phyloP scores from a whole-genome alignment of 2,797 vertebrate genomes.

The Poeciliopsis presidionis region DNA sequence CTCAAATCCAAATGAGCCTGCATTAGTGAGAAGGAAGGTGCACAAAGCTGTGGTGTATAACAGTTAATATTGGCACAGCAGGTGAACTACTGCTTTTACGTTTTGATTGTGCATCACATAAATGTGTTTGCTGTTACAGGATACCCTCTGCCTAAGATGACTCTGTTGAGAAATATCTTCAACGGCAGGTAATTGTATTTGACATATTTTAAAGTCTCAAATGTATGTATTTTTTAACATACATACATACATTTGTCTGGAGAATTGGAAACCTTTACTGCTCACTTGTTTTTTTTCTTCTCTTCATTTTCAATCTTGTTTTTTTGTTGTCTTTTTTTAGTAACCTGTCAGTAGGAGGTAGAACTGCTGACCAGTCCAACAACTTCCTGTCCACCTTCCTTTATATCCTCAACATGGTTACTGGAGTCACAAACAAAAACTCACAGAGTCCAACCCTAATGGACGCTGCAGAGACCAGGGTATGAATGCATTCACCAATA shows the following conservation, averaged over 20 bases:
- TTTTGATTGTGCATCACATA: not conserved
- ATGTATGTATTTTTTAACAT: not conserved
- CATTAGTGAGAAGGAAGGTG: not conserved
- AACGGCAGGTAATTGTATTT: constrained; percentile 46
- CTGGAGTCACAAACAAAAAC: not conserved
- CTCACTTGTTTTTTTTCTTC: not conserved
- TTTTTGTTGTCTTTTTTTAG: constrained; percentile 29
- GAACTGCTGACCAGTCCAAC: not conserved
- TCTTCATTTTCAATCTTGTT: not conserved
- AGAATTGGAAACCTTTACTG: not conserved
- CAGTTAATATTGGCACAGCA: constrained; percentile 2
- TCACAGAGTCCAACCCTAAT: not conserved
- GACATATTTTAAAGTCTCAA: not conserved
- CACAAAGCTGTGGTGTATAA: not conserved
- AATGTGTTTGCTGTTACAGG: constrained; percentile 48
- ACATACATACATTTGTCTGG: not conserved
- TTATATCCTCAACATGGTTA: constrained; percentile 7
- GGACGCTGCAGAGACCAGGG: constrained; percentile 21
- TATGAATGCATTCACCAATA: constrained; percentile 20
- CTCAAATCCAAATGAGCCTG: not conserved
- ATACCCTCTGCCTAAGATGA: constrained; percentile 19
- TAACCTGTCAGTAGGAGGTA: not conserved
- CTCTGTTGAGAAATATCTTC: constrained; percentile 8
- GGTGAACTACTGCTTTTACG: not conserved
- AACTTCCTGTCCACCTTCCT: constrained; percentile 9